Percentiles rank a stretch among this genome's conserved stretches.
phyloP scores from a whole-genome alignment of 2,888 invertebrate species.

The Epinotia brunnichana region DNA sequence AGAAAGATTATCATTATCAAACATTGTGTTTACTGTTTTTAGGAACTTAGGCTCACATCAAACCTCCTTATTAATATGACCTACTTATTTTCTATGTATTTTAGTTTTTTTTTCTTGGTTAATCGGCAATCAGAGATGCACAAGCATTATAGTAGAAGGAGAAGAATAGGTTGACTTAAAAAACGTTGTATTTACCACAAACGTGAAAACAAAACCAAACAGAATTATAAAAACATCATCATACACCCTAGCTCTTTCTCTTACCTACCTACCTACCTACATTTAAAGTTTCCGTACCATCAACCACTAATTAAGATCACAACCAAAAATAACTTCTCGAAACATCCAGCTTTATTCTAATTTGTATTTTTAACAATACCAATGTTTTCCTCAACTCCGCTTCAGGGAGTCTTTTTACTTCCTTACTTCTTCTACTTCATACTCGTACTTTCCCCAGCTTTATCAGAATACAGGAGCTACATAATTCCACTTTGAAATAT shows the following conservation, averaged over 20 bases:
- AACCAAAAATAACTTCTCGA: background rate
- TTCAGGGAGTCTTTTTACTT: conserved; percentile 1
- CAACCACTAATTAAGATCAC: background rate
- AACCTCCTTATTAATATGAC: too few species aligned
- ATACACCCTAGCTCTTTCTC: background rate
- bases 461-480: background rate
- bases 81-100: too few species aligned
- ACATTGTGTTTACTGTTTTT: too few species aligned
- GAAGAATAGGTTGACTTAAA: too few species aligned
- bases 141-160: too few species aligned
- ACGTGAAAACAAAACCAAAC: background rate
- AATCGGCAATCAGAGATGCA: too few species aligned
- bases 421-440: too few species aligned
- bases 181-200: background rate
- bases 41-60: too few species aligned
- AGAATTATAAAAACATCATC: too few species aligned
- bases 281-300: background rate
- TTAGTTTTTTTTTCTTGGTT: too few species aligned
- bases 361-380: conserved; percentile 20
- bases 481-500: background rate
- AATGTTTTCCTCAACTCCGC: conserved; percentile 7
- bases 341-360: conserved; percentile 1
- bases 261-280: background rate
- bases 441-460: conserved; percentile 1
- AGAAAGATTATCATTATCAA: too few species aligned